Conservation (phyloP, 2,888 invertebrate genomes). For the Elegia similella region DNA sequence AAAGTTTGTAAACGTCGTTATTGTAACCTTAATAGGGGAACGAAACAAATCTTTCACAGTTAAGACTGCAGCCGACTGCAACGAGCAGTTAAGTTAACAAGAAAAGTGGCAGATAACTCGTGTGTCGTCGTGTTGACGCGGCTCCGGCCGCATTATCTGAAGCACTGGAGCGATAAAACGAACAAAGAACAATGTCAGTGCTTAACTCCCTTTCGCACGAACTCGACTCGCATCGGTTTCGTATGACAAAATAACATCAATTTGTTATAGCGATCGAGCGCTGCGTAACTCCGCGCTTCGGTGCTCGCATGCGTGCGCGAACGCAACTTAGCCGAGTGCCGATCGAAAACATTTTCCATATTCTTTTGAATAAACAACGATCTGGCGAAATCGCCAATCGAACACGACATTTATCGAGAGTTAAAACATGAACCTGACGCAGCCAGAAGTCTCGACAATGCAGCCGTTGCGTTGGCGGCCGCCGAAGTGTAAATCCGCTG, state of each 20-base stretch:
- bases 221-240: slow-evolving; percentile 58
- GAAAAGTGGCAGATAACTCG: slow-evolving; percentile 74
- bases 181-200: slow-evolving; percentile 79
- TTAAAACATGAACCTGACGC: slow-evolving; percentile 30
- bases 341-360: slow-evolving; percentile 62
- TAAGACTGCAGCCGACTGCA: slow-evolving; percentile 51
- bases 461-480: slow-evolving; percentile 29
- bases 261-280: slow-evolving; percentile 53
- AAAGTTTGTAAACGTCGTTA: slow-evolving; percentile 24
- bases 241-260: slow-evolving; percentile 70
- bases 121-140: slow-evolving; percentile 51
- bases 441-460: slow-evolving; percentile 22
- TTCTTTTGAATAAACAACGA: slow-evolving; percentile 57
- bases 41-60: slow-evolving; percentile 53
- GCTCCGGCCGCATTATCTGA: slow-evolving; percentile 64
- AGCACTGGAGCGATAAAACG: slow-evolving; percentile 76
- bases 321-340: slow-evolving; percentile 49
- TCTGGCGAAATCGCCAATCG: slow-evolving; percentile 61
- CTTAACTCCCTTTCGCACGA: slow-evolving; percentile 75
- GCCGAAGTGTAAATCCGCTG: slow-evolving; percentile 58
- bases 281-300: slow-evolving; percentile 49
- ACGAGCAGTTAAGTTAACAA: slow-evolving; percentile 64
- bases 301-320: slow-evolving; percentile 52
- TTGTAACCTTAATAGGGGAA: slow-evolving; percentile 36
- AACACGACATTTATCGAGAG: slow-evolving; percentile 41